Conservation (phyloP, 2,888 invertebrate species). For the Stenodera caucasica region DNA sequence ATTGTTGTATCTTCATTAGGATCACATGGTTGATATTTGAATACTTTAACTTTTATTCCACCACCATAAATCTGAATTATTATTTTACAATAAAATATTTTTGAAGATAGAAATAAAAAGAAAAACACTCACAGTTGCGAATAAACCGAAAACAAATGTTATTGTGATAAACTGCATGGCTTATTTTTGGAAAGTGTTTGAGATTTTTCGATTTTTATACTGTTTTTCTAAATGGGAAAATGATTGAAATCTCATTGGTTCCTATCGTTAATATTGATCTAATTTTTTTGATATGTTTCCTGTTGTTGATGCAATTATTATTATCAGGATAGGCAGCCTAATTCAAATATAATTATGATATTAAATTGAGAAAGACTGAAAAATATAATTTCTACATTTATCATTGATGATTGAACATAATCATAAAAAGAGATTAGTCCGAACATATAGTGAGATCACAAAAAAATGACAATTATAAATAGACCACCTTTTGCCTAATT, state of each 20-base stretch:
- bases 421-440: too few species aligned
- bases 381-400: too few species aligned
- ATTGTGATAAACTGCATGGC: neutral
- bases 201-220: neutral
- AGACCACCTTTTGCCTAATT: too few species aligned
- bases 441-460: too few species aligned
- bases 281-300: neutral
- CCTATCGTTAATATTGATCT: neutral
- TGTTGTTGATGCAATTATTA: neutral
- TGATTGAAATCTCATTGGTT: neutral
- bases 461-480: too few species aligned
- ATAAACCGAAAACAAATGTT: neutral
- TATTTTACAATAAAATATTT: neutral
- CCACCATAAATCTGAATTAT: neutral
- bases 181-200: neutral
- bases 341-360: too few species aligned
- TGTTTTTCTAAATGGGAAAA: neutral
- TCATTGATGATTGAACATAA: too few species aligned
- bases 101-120: too few species aligned
- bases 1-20: conserved; percentile 25
- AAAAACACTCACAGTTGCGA: neutral
- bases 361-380: too few species aligned
- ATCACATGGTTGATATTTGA: conserved; percentile 32
- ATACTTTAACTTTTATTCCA: conserved; percentile 18
- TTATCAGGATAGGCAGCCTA: too few species aligned